Evolutionary conservation across 2,888 invertebrate species (phyloP).

Genomic region (Piscicola geometra): DNA sequence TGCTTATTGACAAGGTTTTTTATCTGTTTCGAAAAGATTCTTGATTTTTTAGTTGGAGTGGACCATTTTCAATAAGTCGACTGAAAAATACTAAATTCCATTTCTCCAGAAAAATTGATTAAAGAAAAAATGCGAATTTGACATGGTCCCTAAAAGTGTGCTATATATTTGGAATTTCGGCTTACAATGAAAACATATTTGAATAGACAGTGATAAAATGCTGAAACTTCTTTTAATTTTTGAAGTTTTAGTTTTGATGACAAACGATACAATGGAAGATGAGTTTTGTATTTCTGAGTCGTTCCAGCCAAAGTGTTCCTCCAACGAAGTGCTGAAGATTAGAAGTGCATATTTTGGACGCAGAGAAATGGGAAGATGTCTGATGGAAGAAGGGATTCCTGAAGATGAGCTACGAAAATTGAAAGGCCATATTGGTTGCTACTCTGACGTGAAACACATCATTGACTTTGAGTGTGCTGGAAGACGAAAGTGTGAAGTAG

Average conservation of each 20-base stretch:
- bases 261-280: not conserved
- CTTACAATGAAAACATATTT: too few relatives aligned
- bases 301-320: slow-evolving; percentile 29
- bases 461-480: slow-evolving; percentile 28
- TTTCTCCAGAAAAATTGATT: too few relatives aligned
- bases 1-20: too few relatives aligned
- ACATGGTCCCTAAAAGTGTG: too few relatives aligned
- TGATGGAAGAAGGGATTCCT: slow-evolving; percentile 7
- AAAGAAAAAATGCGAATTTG: too few relatives aligned
- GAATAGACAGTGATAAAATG: too few relatives aligned
- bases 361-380: slow-evolving; percentile 24
- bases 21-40: too few relatives aligned
- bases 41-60: too few relatives aligned
- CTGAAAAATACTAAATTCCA: too few relatives aligned
- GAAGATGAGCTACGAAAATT: not conserved
- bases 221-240: too few relatives aligned
- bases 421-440: slow-evolving; percentile 26
- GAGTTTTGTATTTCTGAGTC: slow-evolving; percentile 27
- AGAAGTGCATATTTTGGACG: slow-evolving; percentile 29
- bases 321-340: slow-evolving; percentile 20
- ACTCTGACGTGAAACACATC: slow-evolving; percentile 27
- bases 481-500: slow-evolving; percentile 23
- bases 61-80: too few relatives aligned
- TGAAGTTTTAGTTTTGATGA: not conserved
- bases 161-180: too few relatives aligned